Percentiles rank a stretch among this genome's conserved stretches.
Conservation (phyloP, 1,140 invertebrate genomes). For the Araneus ventricosus region DNA sequence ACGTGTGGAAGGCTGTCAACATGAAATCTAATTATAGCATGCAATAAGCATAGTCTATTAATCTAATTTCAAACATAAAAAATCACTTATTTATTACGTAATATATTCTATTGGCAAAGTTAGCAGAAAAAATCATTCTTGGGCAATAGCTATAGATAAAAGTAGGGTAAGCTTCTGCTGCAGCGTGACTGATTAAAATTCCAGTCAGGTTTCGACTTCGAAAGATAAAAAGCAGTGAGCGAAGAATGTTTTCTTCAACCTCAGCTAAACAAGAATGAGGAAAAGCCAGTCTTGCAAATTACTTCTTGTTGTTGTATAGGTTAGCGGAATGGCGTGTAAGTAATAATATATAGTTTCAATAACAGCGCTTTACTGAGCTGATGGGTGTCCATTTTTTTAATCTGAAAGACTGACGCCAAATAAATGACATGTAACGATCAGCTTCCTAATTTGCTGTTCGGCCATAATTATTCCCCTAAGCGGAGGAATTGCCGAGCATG, state of each 20-base stretch:
- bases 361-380: not conserved
- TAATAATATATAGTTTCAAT: conserved; percentile 35
- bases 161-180: not conserved
- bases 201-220: conserved; percentile 19
- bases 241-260: conserved; percentile 48
- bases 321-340: conserved; percentile 32
- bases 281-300: conserved; percentile 63
- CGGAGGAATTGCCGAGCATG: no score
- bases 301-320: not conserved
- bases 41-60: not conserved
- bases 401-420: not conserved
- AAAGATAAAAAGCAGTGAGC: not conserved
- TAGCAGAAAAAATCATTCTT: not conserved
- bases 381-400: not conserved
- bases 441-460: not conserved
- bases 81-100: not conserved
- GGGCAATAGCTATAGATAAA: not conserved
- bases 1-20: not conserved
- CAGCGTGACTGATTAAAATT: conserved; percentile 29
- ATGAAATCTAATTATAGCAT: not conserved
- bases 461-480: no score
- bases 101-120: not conserved
- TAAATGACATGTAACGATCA: not conserved
- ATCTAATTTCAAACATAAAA: not conserved
- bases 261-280: conserved; percentile 48